phyloP scores from a whole-genome alignment of 2,888 invertebrate genomes.

The Bibio marci region DNA sequence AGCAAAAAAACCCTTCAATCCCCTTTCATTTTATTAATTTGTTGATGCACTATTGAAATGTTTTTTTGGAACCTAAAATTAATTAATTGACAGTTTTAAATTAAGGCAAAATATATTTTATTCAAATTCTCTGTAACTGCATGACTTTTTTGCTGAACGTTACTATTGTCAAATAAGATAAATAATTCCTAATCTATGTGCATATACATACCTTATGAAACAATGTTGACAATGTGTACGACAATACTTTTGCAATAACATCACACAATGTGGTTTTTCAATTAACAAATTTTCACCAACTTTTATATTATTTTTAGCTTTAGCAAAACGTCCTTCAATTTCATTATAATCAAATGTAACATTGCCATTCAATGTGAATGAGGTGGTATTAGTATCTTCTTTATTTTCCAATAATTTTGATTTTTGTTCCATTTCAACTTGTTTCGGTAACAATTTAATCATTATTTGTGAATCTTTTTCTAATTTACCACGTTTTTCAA shows the following conservation, averaged over 20 bases:
- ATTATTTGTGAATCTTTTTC: constrained; percentile 50
- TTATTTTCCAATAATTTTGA: constrained; percentile 12
- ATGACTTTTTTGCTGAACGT: no score
- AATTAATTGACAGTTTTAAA: no score
- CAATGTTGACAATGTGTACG: constrained; percentile 57
- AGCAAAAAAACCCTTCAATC: no score
- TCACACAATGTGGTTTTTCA: constrained; percentile 56
- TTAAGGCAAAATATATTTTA: no score
- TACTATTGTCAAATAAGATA: no score
- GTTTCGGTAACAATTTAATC: constrained; percentile 43
- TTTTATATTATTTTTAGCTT: constrained; percentile 47
- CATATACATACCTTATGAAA: constrained; percentile 38
- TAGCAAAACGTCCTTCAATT: constrained; percentile 52
- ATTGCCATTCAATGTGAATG: constrained; percentile 22
- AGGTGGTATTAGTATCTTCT: constrained; percentile 29
- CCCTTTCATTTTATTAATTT: no score
- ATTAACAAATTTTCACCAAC: constrained; percentile 55
- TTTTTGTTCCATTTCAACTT: constrained; percentile 5
- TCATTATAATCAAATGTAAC: constrained; percentile 44
- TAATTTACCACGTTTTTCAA: constrained; percentile 43
- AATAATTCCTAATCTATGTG: no score
- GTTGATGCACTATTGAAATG: no score
- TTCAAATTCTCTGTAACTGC: no score
- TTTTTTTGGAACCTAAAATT: no score
- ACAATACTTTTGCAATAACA: constrained; percentile 47